These are phyloP conservation scores for Dryomyza anilis DNA, from an alignment of 2,888 invertebrate species.

Conservation along the genomic window DNA sequence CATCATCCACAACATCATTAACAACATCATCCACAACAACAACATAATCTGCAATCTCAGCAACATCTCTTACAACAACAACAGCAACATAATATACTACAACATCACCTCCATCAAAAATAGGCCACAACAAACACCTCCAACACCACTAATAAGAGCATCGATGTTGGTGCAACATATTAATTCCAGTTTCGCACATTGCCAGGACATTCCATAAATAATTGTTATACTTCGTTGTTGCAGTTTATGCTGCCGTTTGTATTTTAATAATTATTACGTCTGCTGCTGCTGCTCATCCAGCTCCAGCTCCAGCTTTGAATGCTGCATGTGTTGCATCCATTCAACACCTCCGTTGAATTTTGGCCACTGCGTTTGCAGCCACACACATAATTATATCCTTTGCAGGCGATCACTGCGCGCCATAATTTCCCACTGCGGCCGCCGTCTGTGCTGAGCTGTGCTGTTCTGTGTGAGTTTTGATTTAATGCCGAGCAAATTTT, in stretches of 20 bases:
- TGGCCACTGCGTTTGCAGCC: no score
- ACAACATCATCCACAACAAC: not conserved
- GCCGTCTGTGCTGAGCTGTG: no score
- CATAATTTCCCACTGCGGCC: no score
- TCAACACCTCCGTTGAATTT: no score
- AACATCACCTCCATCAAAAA: not conserved
- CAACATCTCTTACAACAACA: not conserved
- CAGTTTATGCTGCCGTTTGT: constrained; percentile 28
- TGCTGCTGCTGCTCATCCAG: constrained; percentile 24
- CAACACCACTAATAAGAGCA: not conserved
- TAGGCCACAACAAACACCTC: not conserved
- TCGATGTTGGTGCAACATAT: constrained; percentile 51
- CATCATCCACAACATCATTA: not conserved
- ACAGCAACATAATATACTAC: not conserved
- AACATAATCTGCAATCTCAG: not conserved
- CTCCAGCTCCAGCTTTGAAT: not conserved
- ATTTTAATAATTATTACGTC: constrained; percentile 43
- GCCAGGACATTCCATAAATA: constrained; percentile 53
- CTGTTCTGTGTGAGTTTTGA: no score
- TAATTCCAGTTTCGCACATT: constrained; percentile 55
- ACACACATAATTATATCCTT: no score
- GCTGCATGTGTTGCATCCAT: not conserved
- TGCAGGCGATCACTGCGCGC: no score
- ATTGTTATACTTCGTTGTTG: constrained; percentile 41
- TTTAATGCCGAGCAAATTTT: no score